phyloP scores from a whole-genome alignment of 2,797 vertebrate genomes.

The Argentina silus region DNA sequence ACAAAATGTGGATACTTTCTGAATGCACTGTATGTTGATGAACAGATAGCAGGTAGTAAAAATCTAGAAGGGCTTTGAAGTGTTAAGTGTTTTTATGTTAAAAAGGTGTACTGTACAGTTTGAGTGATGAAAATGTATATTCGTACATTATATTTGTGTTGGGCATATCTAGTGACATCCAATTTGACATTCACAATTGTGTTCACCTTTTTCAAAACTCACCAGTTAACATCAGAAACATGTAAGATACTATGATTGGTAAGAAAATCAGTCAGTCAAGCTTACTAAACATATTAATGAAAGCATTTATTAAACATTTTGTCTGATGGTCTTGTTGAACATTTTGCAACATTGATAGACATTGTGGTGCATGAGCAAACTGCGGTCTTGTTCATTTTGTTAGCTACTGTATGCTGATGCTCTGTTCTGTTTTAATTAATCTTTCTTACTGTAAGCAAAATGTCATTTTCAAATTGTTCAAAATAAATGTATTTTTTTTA shows the following conservation, averaged over 20 bases:
- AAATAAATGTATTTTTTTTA: slow-evolving; percentile 99
- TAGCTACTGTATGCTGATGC: slow-evolving; percentile 45
- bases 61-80: background rate
- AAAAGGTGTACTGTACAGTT: background rate
- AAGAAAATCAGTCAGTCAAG: slow-evolving; percentile 41
- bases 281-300: slow-evolving; percentile 59
- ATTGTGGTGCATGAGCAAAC: slow-evolving; percentile 69
- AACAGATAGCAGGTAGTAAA: background rate
- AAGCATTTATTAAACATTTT: slow-evolving; percentile 56
- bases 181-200: slow-evolving; percentile 24
- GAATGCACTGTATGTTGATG: no score
- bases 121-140: no score
- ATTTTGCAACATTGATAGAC: slow-evolving; percentile 42
- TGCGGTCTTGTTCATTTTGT: slow-evolving; percentile 60
- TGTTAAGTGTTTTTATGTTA: background rate
- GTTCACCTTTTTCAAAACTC: slow-evolving; percentile 62
- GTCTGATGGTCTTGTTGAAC: slow-evolving; percentile 68
- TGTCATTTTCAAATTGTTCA: slow-evolving; percentile 94
- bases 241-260: slow-evolving; percentile 52
- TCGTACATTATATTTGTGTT: background rate
- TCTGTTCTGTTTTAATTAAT: slow-evolving; percentile 86
- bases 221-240: slow-evolving; percentile 47
- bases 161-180: background rate
- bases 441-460: slow-evolving; percentile 95
- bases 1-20: no score